Evolutionary conservation across 2,888 invertebrate species (phyloP), one percentile per base, ranked within the genome.

Genomic region (Eupithecia inturbata): DNA sequence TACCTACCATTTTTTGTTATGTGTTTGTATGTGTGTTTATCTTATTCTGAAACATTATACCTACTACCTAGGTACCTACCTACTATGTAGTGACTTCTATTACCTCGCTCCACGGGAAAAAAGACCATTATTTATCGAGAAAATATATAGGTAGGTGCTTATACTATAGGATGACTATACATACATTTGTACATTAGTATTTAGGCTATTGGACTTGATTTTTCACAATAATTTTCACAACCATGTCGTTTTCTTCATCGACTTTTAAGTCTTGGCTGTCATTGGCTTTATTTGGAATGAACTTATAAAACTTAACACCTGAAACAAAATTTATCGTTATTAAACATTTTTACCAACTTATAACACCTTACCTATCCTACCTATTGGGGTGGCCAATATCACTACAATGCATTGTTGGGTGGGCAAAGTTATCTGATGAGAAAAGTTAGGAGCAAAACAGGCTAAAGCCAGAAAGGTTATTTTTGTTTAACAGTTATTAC

Each of bases 261-360:
- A 26, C 12, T 10, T 22, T 53, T 49, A 9, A 2, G 49, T 74
- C 57, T 4, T 71, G 69, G 41, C 49, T 36, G 2, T 79, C 78
- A 14, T 76, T 78, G 4, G 76, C 70, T 67, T 81, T 81, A 68
- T 81, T 84, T 67, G 89, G 88, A 41, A 83, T 81, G 66, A 93
- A 92, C 77, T 92, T 93, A 84, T 89, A 93, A 81, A 94, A 91
- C 83, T 91, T 90, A 41, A 91, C 89, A 78, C 92, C 93, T 93
- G 88, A 64, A 85, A 84, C 69, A 78, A 68, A 80, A 71, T 12
- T n/a, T 1, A 10, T 9, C 16, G 33, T 19, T 9, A 31, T 19
- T 31, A 7, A 7, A 62, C 1, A 31, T 14, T 31, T 22, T 53
- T 12, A 53, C 45, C 4, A 45, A 45, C n/a, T 53, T 53, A 10